Base-by-base conservation (phyloP, 53 echinoderm and acorn worm genomes). In the Holothuria scabra region DNA sequence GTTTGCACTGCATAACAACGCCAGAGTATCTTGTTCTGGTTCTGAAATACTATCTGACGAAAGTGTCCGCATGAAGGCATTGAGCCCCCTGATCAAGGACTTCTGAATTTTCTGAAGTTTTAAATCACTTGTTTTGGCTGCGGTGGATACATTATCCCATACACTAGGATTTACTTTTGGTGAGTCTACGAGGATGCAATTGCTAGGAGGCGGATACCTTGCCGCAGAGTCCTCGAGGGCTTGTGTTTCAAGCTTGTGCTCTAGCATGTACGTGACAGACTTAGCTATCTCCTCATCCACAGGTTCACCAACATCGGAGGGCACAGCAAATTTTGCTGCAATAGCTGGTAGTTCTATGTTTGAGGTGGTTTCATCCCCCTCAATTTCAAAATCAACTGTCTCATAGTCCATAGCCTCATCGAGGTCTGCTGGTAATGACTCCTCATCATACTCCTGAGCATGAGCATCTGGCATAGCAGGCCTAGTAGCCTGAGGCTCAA, bases 21-120 rank as follows among this genome's bases (percentile, higher is more conserved):
- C 79, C n/a, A 78, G 56, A 10, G 79, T 57, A 78, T 78, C 79
- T 55, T 78, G 79, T 24, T 78, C 34, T 21, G n/a, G n/a, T n/a
- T n/a, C n/a, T n/a, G n/a, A n/a, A n/a, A n/a, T n/a, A n/a, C n/a
- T n/a, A n/a, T n/a, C 52, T 21, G 26, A 52, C 79, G 12, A 46
- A 55, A 49, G 56, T 55, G 26, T 57, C 10, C 46, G 26, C n/a
- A n/a, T n/a, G n/a, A n/a, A n/a, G n/a, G n/a, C n/a, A n/a, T n/a
- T n/a, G n/a, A n/a, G n/a, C n/a, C n/a, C n/a, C n/a, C n/a, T n/a
- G n/a, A n/a, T n/a, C n/a, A n/a, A n/a, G n/a, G n/a, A n/a, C n/a
- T n/a, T n/a, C n/a, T n/a, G n/a, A n/a, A n/a, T n/a, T n/a, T n/a
- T n/a, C n/a, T n/a, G n/a, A n/a, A n/a, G n/a, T 46, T 78, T 78